phyloP scores from a whole-genome alignment of 2,797 vertebrate genomes.

The Mormyrus proboscirostris region DNA sequence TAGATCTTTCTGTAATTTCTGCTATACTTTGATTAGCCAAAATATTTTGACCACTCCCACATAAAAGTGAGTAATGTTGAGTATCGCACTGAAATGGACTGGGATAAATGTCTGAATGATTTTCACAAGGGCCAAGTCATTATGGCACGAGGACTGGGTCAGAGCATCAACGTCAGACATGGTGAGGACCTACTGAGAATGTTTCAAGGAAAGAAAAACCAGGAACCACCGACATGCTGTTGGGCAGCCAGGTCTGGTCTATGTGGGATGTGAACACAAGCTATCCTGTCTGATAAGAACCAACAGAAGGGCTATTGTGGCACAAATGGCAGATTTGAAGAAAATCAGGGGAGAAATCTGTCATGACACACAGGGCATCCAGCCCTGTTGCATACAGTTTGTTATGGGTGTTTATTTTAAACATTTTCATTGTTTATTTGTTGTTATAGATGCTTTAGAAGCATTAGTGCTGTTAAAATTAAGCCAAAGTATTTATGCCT shows the following conservation, averaged over 20 bases:
- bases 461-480: background rate
- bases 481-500: background rate
- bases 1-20: background rate
- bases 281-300: background rate
- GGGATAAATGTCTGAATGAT: background rate
- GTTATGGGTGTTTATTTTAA: background rate
- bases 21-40: background rate
- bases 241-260: background rate
- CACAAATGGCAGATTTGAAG: background rate
- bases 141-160: background rate
- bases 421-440: background rate
- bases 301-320: background rate
- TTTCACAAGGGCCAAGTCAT: background rate
- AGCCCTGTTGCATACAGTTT: background rate
- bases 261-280: background rate
- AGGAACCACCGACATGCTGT: background rate
- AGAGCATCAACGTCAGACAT: background rate
- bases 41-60: background rate
- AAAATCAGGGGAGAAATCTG: background rate
- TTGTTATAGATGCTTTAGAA: background rate
- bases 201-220: background rate
- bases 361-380: background rate
- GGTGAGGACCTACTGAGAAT: background rate
- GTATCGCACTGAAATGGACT: background rate
- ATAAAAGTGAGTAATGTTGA: background rate